Percentiles rank a stretch among this genome's conserved stretches.
Conservation (phyloP, 64 coral and sea anemone genomes). For the Dendrophyllia cribrosa region DNA sequence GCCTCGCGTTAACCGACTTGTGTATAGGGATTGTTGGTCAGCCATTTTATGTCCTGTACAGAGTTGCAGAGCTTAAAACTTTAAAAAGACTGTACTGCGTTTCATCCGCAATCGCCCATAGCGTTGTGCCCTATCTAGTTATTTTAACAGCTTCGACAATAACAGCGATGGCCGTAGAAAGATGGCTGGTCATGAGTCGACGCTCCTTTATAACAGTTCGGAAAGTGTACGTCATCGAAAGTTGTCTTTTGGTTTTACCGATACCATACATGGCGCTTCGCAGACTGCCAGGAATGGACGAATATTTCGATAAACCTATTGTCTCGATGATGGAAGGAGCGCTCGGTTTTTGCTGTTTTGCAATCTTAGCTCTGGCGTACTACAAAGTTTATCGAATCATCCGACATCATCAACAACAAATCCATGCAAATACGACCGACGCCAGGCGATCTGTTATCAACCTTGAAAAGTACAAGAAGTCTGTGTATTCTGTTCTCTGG, state of each 20-base stretch:
- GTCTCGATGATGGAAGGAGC: background rate
- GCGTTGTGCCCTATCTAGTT: background rate
- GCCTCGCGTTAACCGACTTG: background rate
- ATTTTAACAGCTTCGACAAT: background rate
- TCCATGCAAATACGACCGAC: background rate
- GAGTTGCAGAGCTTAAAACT: background rate
- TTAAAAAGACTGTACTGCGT: background rate
- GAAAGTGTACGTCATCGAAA: background rate
- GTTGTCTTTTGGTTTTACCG: background rate
- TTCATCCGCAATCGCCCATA: background rate
- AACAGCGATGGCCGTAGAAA: background rate
- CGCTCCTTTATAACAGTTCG: background rate
- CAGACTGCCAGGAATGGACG: background rate
- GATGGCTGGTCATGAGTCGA: background rate
- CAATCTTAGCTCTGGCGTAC: background rate
- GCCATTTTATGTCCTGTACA: background rate
- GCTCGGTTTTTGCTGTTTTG: background rate
- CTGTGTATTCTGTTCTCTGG: background rate
- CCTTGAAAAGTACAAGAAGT: background rate
- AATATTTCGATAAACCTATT: background rate
- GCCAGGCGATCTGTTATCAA: background rate
- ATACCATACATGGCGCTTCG: background rate
- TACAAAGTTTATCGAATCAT: background rate
- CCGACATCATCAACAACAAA: background rate
- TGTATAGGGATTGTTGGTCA: background rate